Percentiles rank a stretch among this genome's conserved stretches.
Conservation (phyloP, 2,888 invertebrate genomes). For the Willowsia nigromaculata region DNA sequence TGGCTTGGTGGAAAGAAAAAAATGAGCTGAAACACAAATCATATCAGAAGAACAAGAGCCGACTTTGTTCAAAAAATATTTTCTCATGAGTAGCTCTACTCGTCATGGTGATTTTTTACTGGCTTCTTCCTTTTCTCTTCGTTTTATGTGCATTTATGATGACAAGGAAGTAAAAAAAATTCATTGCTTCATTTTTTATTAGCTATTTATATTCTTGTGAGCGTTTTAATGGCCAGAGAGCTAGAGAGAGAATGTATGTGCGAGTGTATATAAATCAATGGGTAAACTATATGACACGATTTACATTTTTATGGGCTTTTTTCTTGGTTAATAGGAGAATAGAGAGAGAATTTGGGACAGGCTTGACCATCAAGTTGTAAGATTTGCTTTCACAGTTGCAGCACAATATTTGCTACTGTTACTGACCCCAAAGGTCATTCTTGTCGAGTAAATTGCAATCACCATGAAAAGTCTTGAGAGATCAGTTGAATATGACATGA, state of each 20-base stretch:
- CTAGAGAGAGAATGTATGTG: no score
- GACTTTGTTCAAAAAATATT: no score
- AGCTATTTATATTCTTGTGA: not conserved
- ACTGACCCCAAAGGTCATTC: conserved; percentile 21
- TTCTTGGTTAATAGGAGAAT: not conserved
- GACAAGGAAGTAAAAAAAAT: conserved; percentile 19
- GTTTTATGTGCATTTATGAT: conserved; percentile 11
- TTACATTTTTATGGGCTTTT: not conserved
- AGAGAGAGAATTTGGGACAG: not conserved
- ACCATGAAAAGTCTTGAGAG: no score
- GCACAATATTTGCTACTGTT: not conserved
- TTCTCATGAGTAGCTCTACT: no score
- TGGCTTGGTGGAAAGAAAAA: no score
- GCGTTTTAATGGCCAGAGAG: no score
- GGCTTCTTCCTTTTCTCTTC: not conserved
- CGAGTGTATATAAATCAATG: not conserved
- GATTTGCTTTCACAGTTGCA: not conserved
- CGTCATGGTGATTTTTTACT: not conserved
- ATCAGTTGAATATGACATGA: no score
- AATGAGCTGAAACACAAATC: no score
- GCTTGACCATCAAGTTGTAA: not conserved
- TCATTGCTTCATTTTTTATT: conserved; percentile 16
- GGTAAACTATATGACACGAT: not conserved
- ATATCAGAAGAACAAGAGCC: no score
- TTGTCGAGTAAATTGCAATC: not conserved